These are phyloP conservation scores for Pseudoatta argentina DNA, from an alignment of 1,140 invertebrate species.

Conservation along the genomic window DNA sequence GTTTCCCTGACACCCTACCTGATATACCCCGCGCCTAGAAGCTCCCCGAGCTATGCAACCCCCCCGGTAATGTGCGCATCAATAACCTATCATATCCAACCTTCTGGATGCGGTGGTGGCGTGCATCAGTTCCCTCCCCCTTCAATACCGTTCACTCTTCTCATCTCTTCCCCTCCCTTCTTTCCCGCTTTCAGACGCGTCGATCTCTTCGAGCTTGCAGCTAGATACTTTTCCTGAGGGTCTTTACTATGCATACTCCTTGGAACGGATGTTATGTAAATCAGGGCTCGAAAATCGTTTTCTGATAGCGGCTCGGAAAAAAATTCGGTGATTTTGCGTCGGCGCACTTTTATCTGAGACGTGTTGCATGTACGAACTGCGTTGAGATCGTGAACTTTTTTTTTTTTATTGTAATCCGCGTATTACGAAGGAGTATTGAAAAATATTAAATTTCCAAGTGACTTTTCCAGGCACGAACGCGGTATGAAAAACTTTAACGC, in stretches of 20 bases:
- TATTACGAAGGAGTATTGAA: conserved; percentile 6
- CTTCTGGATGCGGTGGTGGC: conserved; percentile 65
- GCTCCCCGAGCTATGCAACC: conserved; percentile 72
- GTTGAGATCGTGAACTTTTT: neutral
- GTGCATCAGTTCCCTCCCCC: conserved; percentile 33
- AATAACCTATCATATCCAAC: conserved; percentile 84
- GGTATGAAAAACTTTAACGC: neutral
- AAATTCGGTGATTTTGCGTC: conserved; percentile 44
- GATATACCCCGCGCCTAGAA: conserved; percentile 64
- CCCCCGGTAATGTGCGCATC: conserved; percentile 81
- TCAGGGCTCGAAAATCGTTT: conserved; percentile 58
- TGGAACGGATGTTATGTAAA: conserved; percentile 53
- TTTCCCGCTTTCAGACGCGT: conserved; percentile 43
- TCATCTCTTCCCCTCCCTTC: neutral
- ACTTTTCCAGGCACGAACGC: neutral
- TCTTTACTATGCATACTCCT: conserved; percentile 56
- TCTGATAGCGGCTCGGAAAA: conserved; percentile 58
- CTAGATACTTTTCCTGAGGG: conserved; percentile 58
- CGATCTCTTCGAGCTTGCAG: conserved; percentile 64
- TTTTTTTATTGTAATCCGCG: neutral
- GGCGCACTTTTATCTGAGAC: conserved; percentile 15
- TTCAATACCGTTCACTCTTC: conserved; percentile 31
- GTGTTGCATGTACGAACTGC: conserved; percentile 26
- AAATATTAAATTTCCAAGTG: conserved; percentile 19
- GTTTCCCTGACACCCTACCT: conserved; percentile 64